A percentile compares a stretch with the other conserved stretches of the same genome.
phyloP scores from a whole-genome alignment of 1,140 invertebrate species.

The Leguminivora glycinivorella region DNA sequence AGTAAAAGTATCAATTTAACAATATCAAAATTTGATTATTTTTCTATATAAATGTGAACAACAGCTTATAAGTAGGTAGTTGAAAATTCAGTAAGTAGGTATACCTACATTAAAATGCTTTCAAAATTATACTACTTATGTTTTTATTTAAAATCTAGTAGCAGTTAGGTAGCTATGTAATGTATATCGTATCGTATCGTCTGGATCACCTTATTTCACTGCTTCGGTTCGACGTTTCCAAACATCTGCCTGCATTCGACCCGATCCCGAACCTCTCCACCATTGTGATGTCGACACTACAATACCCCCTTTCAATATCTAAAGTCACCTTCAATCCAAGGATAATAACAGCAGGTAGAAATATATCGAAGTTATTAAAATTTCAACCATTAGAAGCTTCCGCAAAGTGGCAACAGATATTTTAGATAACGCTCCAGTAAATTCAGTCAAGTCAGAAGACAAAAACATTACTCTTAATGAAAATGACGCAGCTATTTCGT shows the following conservation, averaged over 20 bases:
- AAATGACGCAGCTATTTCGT: constrained; percentile 22
- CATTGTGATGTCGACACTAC: constrained; percentile 32
- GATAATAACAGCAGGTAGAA: not conserved
- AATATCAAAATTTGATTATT: too few relatives aligned
- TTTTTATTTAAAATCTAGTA: too few relatives aligned
- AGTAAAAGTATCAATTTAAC: too few relatives aligned
- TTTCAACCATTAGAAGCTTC: not conserved
- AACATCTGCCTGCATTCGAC: constrained; percentile 21
- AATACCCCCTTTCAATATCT: constrained; percentile 32
- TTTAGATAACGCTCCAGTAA: not conserved
- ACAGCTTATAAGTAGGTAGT: too few relatives aligned
- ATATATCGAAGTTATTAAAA: not conserved
- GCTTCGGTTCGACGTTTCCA: not conserved
- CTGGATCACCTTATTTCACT: not conserved
- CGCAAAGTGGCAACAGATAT: not conserved
- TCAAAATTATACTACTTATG: too few relatives aligned
- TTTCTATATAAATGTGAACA: too few relatives aligned
- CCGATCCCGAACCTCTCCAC: constrained; percentile 21
- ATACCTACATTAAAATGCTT: too few relatives aligned
- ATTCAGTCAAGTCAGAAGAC: constrained; percentile 5
- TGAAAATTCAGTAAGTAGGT: too few relatives aligned
- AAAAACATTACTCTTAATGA: constrained; percentile 17
- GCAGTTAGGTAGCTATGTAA: too few relatives aligned
- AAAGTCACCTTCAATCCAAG: constrained; percentile 14
- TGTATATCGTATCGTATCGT: not conserved